phyloP scores from a whole-genome alignment of 2,888 invertebrate genomes.

The Phalera bucephala region DNA sequence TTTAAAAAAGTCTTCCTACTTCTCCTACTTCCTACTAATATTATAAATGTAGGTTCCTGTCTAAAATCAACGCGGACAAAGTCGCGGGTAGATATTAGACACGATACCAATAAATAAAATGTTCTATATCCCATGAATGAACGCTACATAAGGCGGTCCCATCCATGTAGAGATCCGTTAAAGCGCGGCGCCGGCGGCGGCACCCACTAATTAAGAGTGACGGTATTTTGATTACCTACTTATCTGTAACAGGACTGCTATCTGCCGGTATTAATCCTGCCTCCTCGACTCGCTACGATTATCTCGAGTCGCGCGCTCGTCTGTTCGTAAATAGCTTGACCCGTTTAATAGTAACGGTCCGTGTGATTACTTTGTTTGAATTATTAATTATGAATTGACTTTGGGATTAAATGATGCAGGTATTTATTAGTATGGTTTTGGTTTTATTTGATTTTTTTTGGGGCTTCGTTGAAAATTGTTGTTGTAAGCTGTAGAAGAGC shows the following conservation, averaged over 20 bases:
- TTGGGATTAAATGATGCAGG: not conserved
- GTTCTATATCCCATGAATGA: too few relatives aligned
- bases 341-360: conserved; percentile 43
- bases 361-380: conserved; percentile 34
- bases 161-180: conserved; percentile 24
- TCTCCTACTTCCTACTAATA: too few relatives aligned
- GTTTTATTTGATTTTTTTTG: too few relatives aligned
- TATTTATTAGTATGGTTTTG: too few relatives aligned
- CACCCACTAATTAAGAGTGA: conserved; percentile 73
- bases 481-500: too few relatives aligned
- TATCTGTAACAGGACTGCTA: conserved; percentile 64
- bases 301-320: conserved; percentile 58
- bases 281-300: conserved; percentile 59
- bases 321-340: conserved; percentile 49
- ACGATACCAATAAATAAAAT: too few relatives aligned
- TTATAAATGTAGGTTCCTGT: too few relatives aligned
- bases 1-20: too few relatives aligned
- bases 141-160: conserved; percentile 24
- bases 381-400: conserved; percentile 28
- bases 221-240: conserved; percentile 76
- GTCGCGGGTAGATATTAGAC: too few relatives aligned
- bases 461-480: too few relatives aligned
- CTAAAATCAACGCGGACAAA: too few relatives aligned
- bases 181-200: conserved; percentile 42
- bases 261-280: conserved; percentile 65